Conservation (phyloP, 2,113 vertebrate species). For the Gadus chalcogrammus region DNA sequence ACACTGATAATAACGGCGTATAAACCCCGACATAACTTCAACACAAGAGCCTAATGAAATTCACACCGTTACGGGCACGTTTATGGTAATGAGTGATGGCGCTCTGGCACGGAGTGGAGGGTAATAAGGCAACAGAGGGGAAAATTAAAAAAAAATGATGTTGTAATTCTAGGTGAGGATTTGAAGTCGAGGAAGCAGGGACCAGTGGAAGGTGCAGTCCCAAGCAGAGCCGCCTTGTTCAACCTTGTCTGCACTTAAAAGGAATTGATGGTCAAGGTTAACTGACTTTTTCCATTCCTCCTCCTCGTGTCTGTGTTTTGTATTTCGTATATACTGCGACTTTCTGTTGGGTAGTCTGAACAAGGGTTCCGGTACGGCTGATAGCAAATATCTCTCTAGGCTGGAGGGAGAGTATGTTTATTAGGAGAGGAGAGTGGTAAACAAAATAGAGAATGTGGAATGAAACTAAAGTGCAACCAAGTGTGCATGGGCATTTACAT, state of each 20-base stretch:
- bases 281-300: conserved; percentile 12
- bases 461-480: no score
- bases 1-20: conserved; percentile 67
- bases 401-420: conserved; percentile 3
- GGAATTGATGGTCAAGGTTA: conserved; percentile 42
- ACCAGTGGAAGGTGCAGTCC: no score
- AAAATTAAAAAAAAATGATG: conserved; percentile 68
- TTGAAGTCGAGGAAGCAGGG: conserved; percentile 12
- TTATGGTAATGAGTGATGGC: conserved; percentile 60
- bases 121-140: conserved; percentile 61
- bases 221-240: neutral
- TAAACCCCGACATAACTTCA: conserved; percentile 68
- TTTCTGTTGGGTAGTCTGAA: neutral
- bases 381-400: neutral
- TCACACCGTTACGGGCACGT: conserved; percentile 55
- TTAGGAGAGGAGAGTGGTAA: neutral
- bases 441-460: neutral
- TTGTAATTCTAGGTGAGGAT: conserved; percentile 46
- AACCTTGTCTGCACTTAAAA: conserved; percentile 9
- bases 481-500: no score
- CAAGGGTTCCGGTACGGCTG: no score
- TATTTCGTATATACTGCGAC: neutral
- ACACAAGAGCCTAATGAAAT: conserved; percentile 68
- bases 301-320: neutral
- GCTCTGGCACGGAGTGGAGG: conserved; percentile 38